phyloP scores from a whole-genome alignment of 2,888 invertebrate genomes.

The Anarsia innoxiella region DNA sequence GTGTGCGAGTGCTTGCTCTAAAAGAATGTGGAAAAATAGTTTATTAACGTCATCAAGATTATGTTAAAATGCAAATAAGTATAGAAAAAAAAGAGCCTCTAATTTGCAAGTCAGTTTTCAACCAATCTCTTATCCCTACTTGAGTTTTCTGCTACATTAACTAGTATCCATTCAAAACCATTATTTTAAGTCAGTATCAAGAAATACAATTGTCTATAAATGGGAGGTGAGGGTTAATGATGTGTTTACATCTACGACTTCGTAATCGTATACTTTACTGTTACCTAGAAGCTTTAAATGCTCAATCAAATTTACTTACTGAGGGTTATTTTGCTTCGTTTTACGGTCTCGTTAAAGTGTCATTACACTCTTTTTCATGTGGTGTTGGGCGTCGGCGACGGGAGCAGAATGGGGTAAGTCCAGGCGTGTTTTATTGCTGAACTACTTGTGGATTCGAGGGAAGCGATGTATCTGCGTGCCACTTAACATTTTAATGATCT shows the following conservation, averaged over 20 bases:
- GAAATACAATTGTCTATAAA: conserved; percentile 22
- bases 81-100: no score
- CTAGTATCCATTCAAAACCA: no score
- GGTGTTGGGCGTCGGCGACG: conserved; percentile 44
- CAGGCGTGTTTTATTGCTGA: conserved; percentile 40
- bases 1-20: no score
- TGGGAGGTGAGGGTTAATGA: conserved; percentile 26
- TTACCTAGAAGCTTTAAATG: conserved; percentile 52
- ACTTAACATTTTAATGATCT: conserved; percentile 22
- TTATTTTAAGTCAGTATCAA: conserved; percentile 14
- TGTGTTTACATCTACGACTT: conserved; percentile 35
- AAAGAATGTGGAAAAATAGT: no score
- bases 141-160: no score
- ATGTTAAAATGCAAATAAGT: no score
- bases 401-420: conserved; percentile 77
- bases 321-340: conserved; percentile 42
- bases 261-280: conserved; percentile 33
- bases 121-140: no score
- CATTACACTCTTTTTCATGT: conserved; percentile 70
- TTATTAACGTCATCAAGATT: no score
- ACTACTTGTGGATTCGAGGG: conserved; percentile 56
- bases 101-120: no score
- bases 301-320: conserved; percentile 52
- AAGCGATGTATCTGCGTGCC: conserved; percentile 24
- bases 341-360: conserved; percentile 62